Base-by-base conservation (phyloP, 1,140 invertebrate genomes). In the Zaprionus capensis region DNA sequence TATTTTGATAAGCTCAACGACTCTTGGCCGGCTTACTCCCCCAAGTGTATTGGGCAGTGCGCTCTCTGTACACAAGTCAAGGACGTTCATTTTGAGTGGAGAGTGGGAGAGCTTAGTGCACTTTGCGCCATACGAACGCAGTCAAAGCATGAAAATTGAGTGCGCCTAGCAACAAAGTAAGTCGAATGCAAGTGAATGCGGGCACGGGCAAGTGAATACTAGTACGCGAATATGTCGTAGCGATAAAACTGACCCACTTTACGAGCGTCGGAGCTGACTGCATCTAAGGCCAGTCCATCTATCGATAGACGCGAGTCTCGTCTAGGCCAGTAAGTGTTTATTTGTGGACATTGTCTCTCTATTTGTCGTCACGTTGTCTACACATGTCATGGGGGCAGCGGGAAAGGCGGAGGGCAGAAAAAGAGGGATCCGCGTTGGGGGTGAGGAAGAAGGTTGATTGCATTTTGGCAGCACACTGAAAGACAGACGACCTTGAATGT, bases 171-270 rank as follows among this genome's bases (percentile, higher is more conserved):
- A 88, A 88, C 84, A 79, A 65, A 38, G 20, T 31, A 46, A 49
- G 51, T n/a, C n/a, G 41, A 17, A 46, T 46, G 41, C 41, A 17
- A 44, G 41, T 61, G 64, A 61, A 57, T 76, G 36, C 71, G 56
- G 26, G 36, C 36, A 38, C 71, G 78, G 70, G 75, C 61, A 72
- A 70, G 44, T 61, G 64, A 61, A 57, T 76, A 58, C 71, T 63
- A 71, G 73, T 73, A 34, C 31, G 31, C 31, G 31, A 34, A 34
- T 34, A 34, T 34, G 31, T 34, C 31, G 34, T 24, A 49, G 77
- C 83, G 83, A 86, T 87, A 86, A 87, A 86, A 87, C 77, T 86
- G 83, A 86, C 83, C 83, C 83, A 86, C 80, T 86, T 86, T 82
- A 64, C 26, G 55, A 74, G n/a, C 78, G 53, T 17, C n/a, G 28